Evolutionary conservation across 2,113 vertebrate species (phyloP).

Genomic region (Raphicerus campestris): DNA sequence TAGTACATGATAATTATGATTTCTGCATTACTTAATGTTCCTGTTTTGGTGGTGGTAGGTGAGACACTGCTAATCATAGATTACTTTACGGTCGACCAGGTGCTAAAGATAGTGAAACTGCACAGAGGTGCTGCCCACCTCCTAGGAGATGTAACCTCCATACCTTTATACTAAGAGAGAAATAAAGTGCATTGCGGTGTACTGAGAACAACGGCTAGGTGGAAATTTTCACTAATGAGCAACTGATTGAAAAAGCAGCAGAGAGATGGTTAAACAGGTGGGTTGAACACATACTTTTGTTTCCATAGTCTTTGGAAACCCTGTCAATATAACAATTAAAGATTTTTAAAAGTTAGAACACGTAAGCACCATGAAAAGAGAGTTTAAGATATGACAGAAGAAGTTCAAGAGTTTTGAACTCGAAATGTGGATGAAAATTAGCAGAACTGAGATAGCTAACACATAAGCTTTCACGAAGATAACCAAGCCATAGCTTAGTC

Average conservation of each 20-base stretch:
- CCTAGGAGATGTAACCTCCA: background rate
- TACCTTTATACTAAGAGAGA: background rate
- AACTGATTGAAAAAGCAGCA: slow-evolving; percentile 25
- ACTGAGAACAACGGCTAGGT: slow-evolving; percentile 14
- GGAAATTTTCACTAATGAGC: slow-evolving; percentile 46
- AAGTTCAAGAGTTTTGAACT: background rate
- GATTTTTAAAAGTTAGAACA: background rate
- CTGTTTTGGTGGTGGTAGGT: background rate
- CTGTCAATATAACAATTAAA: background rate
- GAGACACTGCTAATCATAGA: background rate
- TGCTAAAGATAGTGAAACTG: background rate
- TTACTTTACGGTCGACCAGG: background rate
- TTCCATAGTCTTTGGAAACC: background rate
- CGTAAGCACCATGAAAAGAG: background rate
- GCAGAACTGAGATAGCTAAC: background rate
- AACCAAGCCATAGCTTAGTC: background rate
- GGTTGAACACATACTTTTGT: background rate
- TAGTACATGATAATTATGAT: background rate
- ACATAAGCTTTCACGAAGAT: background rate
- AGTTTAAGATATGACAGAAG: background rate
- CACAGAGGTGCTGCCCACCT: background rate
- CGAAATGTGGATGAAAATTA: background rate
- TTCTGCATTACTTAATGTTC: background rate
- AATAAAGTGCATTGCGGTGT: background rate
- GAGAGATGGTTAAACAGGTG: background rate